These are phyloP conservation scores for Harmothoe impar DNA, from an alignment of 2,888 invertebrate genomes.

Conservation along the genomic window DNA sequence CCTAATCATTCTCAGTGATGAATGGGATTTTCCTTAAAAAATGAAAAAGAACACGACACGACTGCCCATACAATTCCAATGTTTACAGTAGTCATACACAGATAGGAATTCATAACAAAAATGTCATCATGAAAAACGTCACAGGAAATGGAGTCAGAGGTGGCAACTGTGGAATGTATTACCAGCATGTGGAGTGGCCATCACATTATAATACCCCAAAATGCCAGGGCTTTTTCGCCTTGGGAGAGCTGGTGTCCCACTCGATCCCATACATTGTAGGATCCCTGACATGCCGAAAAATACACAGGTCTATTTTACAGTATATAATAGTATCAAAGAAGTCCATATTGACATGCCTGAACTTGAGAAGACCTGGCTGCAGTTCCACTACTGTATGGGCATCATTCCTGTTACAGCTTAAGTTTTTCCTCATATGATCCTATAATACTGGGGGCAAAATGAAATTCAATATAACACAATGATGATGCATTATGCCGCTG, in stretches of 20 bases:
- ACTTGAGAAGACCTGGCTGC: background rate
- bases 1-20: background rate
- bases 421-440: background rate
- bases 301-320: background rate
- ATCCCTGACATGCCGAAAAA: background rate
- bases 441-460: background rate
- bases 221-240: background rate
- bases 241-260: background rate
- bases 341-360: conserved; percentile 1
- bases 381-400: background rate
- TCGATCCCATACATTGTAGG: background rate
- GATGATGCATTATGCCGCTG: background rate
- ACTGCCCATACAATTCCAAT: background rate
- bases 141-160: conserved; percentile 52
- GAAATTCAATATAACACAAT: conserved; percentile 6
- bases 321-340: background rate
- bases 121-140: background rate
- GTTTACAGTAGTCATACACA: conserved; percentile 26
- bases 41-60: background rate
- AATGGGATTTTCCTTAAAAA: background rate
- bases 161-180: conserved; percentile 8
- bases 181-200: background rate
- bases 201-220: background rate
- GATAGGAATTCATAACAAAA: conserved; percentile 1
- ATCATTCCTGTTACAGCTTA: background rate